Evolutionary conservation across 2,113 vertebrate species (phyloP), one percentile per base, ranked within the genome.

Genomic region (Chaetodon auriga): DNA sequence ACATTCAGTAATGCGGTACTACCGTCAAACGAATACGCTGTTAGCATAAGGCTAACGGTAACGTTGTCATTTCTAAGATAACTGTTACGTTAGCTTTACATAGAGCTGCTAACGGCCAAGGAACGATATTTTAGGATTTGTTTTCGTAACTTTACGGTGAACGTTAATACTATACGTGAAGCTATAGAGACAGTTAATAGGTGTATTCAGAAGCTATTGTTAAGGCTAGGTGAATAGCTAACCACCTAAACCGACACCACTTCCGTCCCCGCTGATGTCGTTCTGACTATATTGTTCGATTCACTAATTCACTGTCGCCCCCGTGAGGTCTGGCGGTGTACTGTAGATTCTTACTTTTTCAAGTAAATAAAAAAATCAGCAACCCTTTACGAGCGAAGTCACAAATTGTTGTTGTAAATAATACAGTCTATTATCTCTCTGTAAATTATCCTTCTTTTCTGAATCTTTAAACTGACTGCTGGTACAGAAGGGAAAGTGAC

Each of bases 31-130:
- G 2, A 62, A 23, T 23, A 43, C 45, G 45, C 68, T 61, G 3
- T 35, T 60, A 75, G 79, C 76, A 84, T 80, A 46, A 51, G 3
- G 83, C 83, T 76, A 91, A 81, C 13, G 80, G 65, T 77, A 80
- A 68, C 18, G 19, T 25, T 3, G 63, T 12, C 57, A 74, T 87
- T 77, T 74, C 19, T 4, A 35, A n/a, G 10, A 2, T 21, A 15
- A 14, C 12, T 25, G 54, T 57, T 13, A 49, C 35, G 7, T 41
- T 54, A 4, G 18, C 12, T 19, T 21, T 8, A 54, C 16, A 60
- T 9, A 14, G 3, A 49, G 69, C 21, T 5, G 25, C 13, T 71
- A 57, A 70, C 9, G 25, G 10, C 3, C 30, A 7, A 7, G 7
- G 4, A 13, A 51, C 10, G 9, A 7, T 6, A 57, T 15, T 5